Percentiles rank a stretch among this genome's conserved stretches.
Evolutionary conservation across 2,113 vertebrate genomes (phyloP).

Genomic region (Meleagris gallopavo): DNA sequence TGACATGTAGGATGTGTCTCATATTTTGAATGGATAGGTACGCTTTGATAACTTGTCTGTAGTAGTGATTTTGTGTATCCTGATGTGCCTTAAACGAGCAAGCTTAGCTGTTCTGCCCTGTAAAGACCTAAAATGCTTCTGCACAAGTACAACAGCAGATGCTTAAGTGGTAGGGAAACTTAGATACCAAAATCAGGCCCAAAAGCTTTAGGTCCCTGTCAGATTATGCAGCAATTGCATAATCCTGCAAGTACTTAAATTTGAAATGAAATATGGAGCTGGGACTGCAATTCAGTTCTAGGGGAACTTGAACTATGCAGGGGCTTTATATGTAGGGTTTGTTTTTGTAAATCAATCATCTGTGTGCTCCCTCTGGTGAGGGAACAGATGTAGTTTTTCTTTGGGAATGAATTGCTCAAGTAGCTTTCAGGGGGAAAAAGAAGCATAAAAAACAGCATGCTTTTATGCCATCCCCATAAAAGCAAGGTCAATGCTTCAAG

Average conservation of each 20-base stretch:
- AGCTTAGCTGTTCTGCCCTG: neutral
- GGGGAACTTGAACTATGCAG: neutral
- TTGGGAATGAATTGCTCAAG: neutral
- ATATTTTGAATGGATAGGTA: neutral
- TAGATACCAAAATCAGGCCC: neutral
- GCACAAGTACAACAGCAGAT: neutral
- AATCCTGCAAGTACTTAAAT: neutral
- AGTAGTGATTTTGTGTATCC: neutral
- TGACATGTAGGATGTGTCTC: too few species aligned
- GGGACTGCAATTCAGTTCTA: neutral
- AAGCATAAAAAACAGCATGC: neutral
- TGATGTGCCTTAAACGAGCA: neutral
- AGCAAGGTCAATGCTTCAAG: neutral
- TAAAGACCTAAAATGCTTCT: neutral
- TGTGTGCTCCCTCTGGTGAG: neutral
- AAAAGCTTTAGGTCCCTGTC: neutral
- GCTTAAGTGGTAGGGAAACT: neutral
- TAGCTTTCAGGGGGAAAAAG: neutral
- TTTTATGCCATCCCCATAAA: neutral
- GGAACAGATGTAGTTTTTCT: neutral
- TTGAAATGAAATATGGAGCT: neutral
- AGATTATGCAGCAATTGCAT: neutral
- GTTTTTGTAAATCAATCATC: fast-evolving
- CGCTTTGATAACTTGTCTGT: neutral
- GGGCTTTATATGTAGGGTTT: neutral